Percentiles rank a stretch among this genome's conserved stretches.
phyloP scores from a whole-genome alignment of 2,888 invertebrate genomes.

The Dexiosoma caninum region DNA sequence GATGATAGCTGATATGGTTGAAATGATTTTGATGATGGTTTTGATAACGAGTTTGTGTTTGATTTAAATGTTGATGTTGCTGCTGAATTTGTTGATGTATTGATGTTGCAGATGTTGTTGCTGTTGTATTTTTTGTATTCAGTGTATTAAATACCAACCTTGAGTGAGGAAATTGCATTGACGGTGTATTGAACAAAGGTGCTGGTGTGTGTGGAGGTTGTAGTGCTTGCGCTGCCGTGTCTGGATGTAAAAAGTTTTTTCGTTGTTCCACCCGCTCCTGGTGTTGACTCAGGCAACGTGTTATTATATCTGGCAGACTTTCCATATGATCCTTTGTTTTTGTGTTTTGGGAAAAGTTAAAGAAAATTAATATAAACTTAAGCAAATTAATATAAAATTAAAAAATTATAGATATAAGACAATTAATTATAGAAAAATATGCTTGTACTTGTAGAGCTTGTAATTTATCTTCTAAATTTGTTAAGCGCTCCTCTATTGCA shows the following conservation, averaged over 20 bases:
- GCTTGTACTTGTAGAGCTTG: constrained; percentile 85
- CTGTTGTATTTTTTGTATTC: constrained; percentile 34
- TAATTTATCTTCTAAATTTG: constrained; percentile 94
- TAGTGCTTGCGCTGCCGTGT: constrained; percentile 84
- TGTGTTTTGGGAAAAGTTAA: not conserved
- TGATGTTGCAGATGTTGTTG: constrained; percentile 53
- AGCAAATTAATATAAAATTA: no score
- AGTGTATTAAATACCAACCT: constrained; percentile 77
- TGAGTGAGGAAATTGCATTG: constrained; percentile 80
- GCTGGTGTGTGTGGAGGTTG: constrained; percentile 73
- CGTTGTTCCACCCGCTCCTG: constrained; percentile 90
- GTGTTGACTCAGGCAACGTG: constrained; percentile 85
- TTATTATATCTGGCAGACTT: constrained; percentile 88
- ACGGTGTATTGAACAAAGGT: constrained; percentile 78
- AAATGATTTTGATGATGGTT: constrained; percentile 56
- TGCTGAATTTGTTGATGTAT: constrained; percentile 60
- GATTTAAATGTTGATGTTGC: constrained; percentile 56
- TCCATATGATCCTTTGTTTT: constrained; percentile 86
- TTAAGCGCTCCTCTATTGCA: constrained; percentile 93
- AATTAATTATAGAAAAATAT: not conserved
- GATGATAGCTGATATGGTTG: constrained; percentile 44
- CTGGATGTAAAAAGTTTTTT: constrained; percentile 91
- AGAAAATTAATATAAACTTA: not conserved
- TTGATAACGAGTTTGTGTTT: constrained; percentile 42
- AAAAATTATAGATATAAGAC: not conserved